Percentiles rank a stretch among this genome's conserved stretches.
These are phyloP conservation scores for Drosophila pseudotalamancana DNA, from an alignment of 2,888 invertebrate genomes.

Conservation along the genomic window DNA sequence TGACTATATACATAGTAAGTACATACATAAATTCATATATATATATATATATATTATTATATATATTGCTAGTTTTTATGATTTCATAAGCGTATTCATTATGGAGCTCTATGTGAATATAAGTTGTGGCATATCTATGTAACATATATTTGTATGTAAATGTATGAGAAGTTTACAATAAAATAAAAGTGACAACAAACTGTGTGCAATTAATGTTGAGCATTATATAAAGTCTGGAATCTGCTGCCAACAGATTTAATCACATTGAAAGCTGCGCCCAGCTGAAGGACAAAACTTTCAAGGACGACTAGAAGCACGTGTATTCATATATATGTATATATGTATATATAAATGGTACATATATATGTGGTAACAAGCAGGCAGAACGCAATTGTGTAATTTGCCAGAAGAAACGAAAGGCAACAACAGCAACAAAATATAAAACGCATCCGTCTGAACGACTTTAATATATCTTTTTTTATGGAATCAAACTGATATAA, in stretches of 20 bases:
- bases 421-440: constrained; percentile 34
- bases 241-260: too few relatives aligned
- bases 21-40: constrained; percentile 11
- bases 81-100: constrained; percentile 26
- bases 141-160: constrained; percentile 71
- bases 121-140: constrained; percentile 71
- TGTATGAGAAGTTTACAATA: constrained; percentile 65
- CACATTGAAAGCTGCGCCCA: too few relatives aligned
- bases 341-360: too few relatives aligned
- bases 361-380: too few relatives aligned
- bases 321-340: constrained; percentile 14
- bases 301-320: constrained; percentile 22
- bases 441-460: not conserved
- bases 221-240: not conserved
- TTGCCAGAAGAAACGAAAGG: constrained; percentile 38
- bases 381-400: constrained; percentile 53
- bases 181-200: constrained; percentile 14
- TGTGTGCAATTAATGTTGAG: constrained; percentile 29
- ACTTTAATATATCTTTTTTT: not conserved
- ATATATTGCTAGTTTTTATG: constrained; percentile 47
- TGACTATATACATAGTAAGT: constrained; percentile 23
- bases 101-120: constrained; percentile 47
- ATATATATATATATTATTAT: constrained; percentile 18
- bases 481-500: too few relatives aligned
- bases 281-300: constrained; percentile 26